Evolutionary conservation across 2,797 vertebrate species (phyloP).

Genomic region (Choloepus didactylus): DNA sequence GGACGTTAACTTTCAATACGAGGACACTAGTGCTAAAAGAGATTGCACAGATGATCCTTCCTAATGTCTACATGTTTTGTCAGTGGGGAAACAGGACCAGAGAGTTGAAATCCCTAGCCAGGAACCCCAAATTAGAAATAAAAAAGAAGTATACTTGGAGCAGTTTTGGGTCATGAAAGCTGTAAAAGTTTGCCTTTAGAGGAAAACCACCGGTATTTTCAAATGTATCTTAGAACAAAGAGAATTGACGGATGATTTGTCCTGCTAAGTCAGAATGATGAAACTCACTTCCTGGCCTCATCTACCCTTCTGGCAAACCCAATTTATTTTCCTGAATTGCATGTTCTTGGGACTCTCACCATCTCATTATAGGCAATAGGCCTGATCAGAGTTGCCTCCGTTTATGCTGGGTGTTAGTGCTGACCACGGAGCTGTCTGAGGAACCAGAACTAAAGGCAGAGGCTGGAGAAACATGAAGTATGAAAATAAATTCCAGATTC

Average conservation of each 20-base stretch:
- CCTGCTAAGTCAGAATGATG: neutral
- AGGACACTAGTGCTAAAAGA: neutral
- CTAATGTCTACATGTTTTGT: slow-evolving; percentile 3
- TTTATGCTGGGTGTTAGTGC: neutral
- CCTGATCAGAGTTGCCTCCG: neutral
- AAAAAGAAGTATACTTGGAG: neutral
- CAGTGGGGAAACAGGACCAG: neutral
- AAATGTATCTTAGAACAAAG: slow-evolving; percentile 19
- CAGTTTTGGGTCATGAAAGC: neutral
- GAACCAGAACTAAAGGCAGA: neutral
- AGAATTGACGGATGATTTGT: slow-evolving; percentile 41
- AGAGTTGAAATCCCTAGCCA: neutral
- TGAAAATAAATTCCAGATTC: slow-evolving; percentile 11
- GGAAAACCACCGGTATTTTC: neutral
- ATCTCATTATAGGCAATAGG: slow-evolving; percentile 26
- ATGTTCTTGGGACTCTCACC: neutral
- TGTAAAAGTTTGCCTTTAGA: slow-evolving; percentile 37
- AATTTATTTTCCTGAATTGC: slow-evolving; percentile 8
- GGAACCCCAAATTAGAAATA: slow-evolving; percentile 18
- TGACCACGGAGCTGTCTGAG: no score
- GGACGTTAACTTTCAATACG: neutral
- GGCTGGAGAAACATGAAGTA: neutral
- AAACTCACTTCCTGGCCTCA: neutral
- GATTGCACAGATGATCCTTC: neutral
- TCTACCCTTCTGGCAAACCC: neutral